A percentile compares a stretch with the other conserved stretches of the same genome.
phyloP scores from a whole-genome alignment of 30 jellyfish, hydroid and myxozoan species.

The Hydractinia echinata region DNA sequence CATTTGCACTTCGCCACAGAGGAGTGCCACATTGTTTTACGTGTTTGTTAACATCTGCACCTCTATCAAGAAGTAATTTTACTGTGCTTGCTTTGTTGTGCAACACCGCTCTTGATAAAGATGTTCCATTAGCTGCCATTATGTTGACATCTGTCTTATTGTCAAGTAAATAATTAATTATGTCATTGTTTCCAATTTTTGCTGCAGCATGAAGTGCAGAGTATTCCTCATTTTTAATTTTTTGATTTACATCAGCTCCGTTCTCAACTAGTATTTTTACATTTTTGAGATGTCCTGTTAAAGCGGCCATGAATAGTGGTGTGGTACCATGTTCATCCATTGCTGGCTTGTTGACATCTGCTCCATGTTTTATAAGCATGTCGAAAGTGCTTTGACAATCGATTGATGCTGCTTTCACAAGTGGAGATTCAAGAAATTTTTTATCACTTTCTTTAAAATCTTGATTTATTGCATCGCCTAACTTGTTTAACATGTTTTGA shows the following conservation, averaged over 20 bases:
- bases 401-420: not conserved
- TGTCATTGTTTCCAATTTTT: constrained; percentile 62
- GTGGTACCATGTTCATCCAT: constrained; percentile 1
- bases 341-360: constrained; percentile 13
- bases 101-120: not conserved
- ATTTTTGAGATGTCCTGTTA: not conserved
- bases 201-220: constrained; percentile 96
- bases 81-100: not conserved
- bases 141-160: constrained; percentile 3
- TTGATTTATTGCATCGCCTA: not conserved
- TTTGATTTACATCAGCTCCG: constrained; percentile 4
- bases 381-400: not conserved
- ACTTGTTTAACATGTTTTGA: not conserved
- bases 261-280: not conserved
- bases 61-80: not conserved
- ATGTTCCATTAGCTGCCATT: constrained; percentile 6
- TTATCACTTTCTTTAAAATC: constrained; percentile 3
- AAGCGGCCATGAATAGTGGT: constrained; percentile 4
- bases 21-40: not conserved
- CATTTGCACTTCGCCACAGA: not conserved
- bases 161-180: constrained; percentile 38
- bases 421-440: not conserved
- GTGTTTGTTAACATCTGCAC: not conserved
- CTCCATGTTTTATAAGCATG: constrained; percentile 3
- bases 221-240: constrained; percentile 56